Conservation (phyloP, 1,140 invertebrate species). For the Mamestra configurata region DNA sequence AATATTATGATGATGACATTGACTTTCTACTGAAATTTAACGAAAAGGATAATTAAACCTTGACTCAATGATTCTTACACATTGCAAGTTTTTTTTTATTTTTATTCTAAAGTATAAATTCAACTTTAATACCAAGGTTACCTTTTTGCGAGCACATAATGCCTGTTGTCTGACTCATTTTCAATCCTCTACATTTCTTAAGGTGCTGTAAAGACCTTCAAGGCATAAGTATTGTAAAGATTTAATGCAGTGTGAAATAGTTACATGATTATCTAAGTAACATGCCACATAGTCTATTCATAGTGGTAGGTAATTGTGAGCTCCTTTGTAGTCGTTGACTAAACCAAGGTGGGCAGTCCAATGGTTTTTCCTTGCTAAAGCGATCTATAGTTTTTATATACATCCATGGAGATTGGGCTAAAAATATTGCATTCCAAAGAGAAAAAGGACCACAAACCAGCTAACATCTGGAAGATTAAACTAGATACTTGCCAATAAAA, state of each 20-base stretch:
- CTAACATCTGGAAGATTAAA: no score
- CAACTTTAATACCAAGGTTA: constrained; percentile 22
- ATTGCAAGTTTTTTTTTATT: constrained; percentile 13
- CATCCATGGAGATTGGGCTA: no score
- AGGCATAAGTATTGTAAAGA: background rate
- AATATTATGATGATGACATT: background rate
- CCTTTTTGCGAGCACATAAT: constrained; percentile 2
- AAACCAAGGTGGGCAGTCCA: no score
- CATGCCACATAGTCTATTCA: background rate
- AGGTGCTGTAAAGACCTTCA: constrained; percentile 11
- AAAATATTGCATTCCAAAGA: no score
- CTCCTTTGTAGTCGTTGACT: background rate
- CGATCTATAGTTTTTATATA: no score
- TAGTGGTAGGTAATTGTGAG: background rate
- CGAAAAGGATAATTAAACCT: constrained; percentile 13
- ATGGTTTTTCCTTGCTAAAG: no score
- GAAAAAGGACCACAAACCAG: no score
- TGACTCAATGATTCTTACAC: background rate
- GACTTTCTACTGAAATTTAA: background rate
- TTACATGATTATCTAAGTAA: background rate
- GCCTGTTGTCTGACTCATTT: constrained; percentile 12
- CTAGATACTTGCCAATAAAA: no score
- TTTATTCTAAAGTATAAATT: constrained; percentile 18
- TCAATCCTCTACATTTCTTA: constrained; percentile 21
- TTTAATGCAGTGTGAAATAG: constrained; percentile 11